phyloP scores from a whole-genome alignment of 23 tunicate species.

The Oikopleura vanhoeffeni region DNA sequence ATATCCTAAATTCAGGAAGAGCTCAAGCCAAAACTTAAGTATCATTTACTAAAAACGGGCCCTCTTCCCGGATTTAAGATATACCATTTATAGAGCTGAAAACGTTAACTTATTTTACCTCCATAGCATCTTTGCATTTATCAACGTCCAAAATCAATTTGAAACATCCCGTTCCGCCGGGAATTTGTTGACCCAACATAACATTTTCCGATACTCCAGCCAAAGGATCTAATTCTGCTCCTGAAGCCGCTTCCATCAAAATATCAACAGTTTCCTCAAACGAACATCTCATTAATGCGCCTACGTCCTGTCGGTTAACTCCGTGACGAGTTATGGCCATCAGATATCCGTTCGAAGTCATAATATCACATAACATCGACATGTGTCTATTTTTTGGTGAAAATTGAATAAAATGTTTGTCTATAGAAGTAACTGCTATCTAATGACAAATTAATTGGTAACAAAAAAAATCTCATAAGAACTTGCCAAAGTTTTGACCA shows the following conservation, averaged over 20 bases:
- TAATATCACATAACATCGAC: slow-evolving; percentile 74
- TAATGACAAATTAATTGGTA: too few relatives aligned
- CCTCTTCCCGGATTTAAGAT: too few relatives aligned
- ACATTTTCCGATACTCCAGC: slow-evolving; percentile 84
- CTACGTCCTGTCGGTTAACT: slow-evolving; percentile 60
- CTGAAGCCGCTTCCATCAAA: slow-evolving; percentile 96
- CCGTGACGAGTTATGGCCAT: slow-evolving; percentile 99
- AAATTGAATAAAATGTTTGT: too few relatives aligned
- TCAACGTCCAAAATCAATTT: slow-evolving; percentile 65
- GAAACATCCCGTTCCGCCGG: slow-evolving; percentile 95
- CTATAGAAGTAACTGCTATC: too few relatives aligned
- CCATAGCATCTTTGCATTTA: slow-evolving; percentile 91
- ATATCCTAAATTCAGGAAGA: too few relatives aligned
- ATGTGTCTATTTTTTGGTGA: too few relatives aligned
- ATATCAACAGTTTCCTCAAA: slow-evolving; percentile 97
- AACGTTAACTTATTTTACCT: too few relatives aligned
- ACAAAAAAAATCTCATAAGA: too few relatives aligned
- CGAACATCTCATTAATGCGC: slow-evolving; percentile 97
- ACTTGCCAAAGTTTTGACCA: too few relatives aligned
- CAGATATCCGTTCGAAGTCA: slow-evolving; percentile 85
- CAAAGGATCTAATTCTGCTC: slow-evolving; percentile 68
- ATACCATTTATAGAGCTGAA: too few relatives aligned
- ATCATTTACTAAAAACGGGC: too few relatives aligned
- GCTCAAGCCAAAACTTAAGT: too few relatives aligned
- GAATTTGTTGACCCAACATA: slow-evolving; percentile 87